A percentile compares a stretch with the other conserved stretches of the same genome.
phyloP scores from a whole-genome alignment of 1,140 invertebrate species.

The Oncopodura yosiiana region DNA sequence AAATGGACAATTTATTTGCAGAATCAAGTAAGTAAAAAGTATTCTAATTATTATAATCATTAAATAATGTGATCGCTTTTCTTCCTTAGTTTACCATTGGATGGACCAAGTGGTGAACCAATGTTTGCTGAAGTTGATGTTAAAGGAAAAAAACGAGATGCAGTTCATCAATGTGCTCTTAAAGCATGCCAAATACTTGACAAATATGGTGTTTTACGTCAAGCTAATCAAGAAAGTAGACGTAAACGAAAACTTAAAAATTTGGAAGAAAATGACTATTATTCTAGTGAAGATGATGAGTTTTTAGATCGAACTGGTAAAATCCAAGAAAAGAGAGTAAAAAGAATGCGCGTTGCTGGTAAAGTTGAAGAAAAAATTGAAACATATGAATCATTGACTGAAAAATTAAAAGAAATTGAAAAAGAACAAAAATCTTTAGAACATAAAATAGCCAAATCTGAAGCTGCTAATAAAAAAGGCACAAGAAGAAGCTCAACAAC shows the following conservation, averaged over 20 bases:
- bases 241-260: slow-evolving; percentile 59
- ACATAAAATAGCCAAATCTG: slow-evolving; percentile 37
- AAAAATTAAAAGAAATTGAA: slow-evolving; percentile 28
- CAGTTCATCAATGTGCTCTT: slow-evolving; percentile 80
- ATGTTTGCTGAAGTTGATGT: slow-evolving; percentile 74
- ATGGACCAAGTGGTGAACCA: slow-evolving; percentile 59
- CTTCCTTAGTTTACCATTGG: slow-evolving; percentile 59
- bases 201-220: slow-evolving; percentile 62
- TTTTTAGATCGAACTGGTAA: slow-evolving; percentile 90
- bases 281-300: slow-evolving; percentile 94
- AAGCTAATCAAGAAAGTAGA: slow-evolving; percentile 61
- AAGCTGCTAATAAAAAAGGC: slow-evolving; percentile 34
- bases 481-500: slow-evolving; percentile 41
- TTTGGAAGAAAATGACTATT: slow-evolving; percentile 82
- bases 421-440: slow-evolving; percentile 19
- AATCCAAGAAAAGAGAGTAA: slow-evolving; percentile 74
- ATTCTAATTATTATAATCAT: neutral
- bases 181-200: slow-evolving; percentile 90
- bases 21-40: slow-evolving; percentile 47
- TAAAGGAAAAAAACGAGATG: slow-evolving; percentile 89
- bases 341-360: slow-evolving; percentile 59
- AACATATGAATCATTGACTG: slow-evolving; percentile 65
- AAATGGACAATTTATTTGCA: slow-evolving; percentile 62
- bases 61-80: slow-evolving; percentile 1
- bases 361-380: slow-evolving; percentile 51